Evolutionary conservation across 2,113 vertebrate species (phyloP), one percentile per base, ranked within the genome.

Genomic region (Aplodontia rufa): DNA sequence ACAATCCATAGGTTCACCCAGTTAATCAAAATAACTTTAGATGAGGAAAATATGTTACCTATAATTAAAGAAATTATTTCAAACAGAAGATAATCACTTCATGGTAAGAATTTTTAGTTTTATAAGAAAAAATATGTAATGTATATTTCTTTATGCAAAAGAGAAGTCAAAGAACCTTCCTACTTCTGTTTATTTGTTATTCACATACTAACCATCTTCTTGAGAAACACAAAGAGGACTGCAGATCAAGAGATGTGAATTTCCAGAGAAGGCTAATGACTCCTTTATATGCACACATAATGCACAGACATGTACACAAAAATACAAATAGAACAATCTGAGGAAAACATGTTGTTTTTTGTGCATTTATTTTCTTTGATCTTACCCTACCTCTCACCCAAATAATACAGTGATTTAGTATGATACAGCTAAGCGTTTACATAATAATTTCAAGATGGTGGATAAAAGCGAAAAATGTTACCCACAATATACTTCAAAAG

Each of bases 361-460:
- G 79, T 78, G 66, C 94, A 93, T 86, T 96, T 94, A 75, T 75
- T 91, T 78, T 97, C 97, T 98, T 97, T 98, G 97, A 98, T 98
- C 94, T 97, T 97, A 97, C 96, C 97, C 90, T 94, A 93, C 84
- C 94, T 97, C 96, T 98, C 97, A 97, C 97, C 96, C 87, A 93
- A 97, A 97, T 97, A 95, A 84, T 96, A 93, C 55, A 98, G 88
- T 97, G 97, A 97, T 98, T 97, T 97, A 98, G 95, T 76, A 97
- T 87, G 97, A 97, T 97, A 96, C 75, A 86, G 92, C 96, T 97
- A 98, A 98, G 97, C 93, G n/a, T 97, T 98, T 93, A 95, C 42
- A 53, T 96, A 97, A 98, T 97, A 98, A 93, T 53, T 98, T 98
- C 97, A 98, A 98, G 97, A 98, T 96, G 91, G 97, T 96, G 92